Evolutionary conservation across 1,140 invertebrate genomes (phyloP).

Genomic region (Lepidurus packardi): DNA sequence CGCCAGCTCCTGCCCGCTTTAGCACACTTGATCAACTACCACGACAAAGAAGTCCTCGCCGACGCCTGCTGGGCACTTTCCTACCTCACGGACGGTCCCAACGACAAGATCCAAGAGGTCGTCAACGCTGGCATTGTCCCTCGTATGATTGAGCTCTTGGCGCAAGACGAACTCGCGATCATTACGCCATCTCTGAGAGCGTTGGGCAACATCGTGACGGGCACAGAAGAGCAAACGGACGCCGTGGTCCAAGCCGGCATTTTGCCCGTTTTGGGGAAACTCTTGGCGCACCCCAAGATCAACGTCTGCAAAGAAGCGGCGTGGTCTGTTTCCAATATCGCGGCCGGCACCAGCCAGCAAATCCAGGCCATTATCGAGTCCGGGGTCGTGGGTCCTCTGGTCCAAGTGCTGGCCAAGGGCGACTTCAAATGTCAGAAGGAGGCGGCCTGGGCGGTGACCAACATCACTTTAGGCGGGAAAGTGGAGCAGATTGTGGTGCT

Average conservation of each 20-base stretch:
- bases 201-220: constrained; percentile 82
- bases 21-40: constrained; percentile 64
- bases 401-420: constrained; percentile 50
- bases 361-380: constrained; percentile 51
- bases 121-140: constrained; percentile 65
- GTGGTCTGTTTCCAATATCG: constrained; percentile 77
- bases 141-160: constrained; percentile 67
- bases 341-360: constrained; percentile 67
- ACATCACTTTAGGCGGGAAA: constrained; percentile 63
- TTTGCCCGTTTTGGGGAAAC: constrained; percentile 59
- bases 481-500: constrained; percentile 60
- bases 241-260: constrained; percentile 74
- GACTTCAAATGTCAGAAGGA: constrained; percentile 73
- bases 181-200: constrained; percentile 84
- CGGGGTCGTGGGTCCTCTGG: constrained; percentile 22
- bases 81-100: constrained; percentile 89
- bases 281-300: constrained; percentile 68
- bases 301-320: constrained; percentile 79
- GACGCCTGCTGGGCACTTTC: constrained; percentile 96
- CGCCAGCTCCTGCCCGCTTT: constrained; percentile 74
- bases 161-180: constrained; percentile 62
- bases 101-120: constrained; percentile 85
- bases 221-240: constrained; percentile 81
- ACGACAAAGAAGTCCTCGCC: constrained; percentile 69
- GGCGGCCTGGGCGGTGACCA: constrained; percentile 73